Evolutionary conservation across 2,888 invertebrate genomes (phyloP).

Genomic region (Chorisops tibialis): DNA sequence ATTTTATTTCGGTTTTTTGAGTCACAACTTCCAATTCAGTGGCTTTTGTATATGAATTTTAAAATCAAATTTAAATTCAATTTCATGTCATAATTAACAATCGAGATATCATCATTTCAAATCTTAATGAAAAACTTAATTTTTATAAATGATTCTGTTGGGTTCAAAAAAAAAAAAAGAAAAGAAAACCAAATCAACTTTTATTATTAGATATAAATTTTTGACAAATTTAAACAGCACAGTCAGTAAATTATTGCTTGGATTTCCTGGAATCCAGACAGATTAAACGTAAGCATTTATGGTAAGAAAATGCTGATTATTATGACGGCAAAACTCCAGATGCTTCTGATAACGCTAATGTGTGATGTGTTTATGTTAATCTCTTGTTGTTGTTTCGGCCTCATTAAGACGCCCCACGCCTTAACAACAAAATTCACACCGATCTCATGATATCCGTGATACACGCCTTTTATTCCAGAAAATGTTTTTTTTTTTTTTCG

Average conservation of each 20-base stretch:
- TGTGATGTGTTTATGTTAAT: constrained; percentile 17
- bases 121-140: too few species aligned
- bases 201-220: neutral
- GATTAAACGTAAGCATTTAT: too few species aligned
- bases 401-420: constrained; percentile 7
- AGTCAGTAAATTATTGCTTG: too few species aligned
- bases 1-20: too few species aligned
- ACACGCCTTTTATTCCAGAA: too few species aligned
- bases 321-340: constrained; percentile 16
- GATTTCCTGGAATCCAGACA: too few species aligned
- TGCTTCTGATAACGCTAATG: constrained; percentile 16
- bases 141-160: too few species aligned
- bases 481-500: too few species aligned
- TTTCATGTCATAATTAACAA: too few species aligned
- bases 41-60: too few species aligned
- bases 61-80: too few species aligned
- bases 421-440: neutral
- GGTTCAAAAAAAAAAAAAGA: constrained; percentile 5
- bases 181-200: neutral
- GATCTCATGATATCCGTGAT: neutral
- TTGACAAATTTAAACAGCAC: neutral
- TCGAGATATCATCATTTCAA: neutral
- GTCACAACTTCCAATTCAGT: too few species aligned
- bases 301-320: neutral
- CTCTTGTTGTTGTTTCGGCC: constrained; percentile 7